phyloP scores from a whole-genome alignment of 1,140 invertebrate genomes.

The Scaptomyza graminum region DNA sequence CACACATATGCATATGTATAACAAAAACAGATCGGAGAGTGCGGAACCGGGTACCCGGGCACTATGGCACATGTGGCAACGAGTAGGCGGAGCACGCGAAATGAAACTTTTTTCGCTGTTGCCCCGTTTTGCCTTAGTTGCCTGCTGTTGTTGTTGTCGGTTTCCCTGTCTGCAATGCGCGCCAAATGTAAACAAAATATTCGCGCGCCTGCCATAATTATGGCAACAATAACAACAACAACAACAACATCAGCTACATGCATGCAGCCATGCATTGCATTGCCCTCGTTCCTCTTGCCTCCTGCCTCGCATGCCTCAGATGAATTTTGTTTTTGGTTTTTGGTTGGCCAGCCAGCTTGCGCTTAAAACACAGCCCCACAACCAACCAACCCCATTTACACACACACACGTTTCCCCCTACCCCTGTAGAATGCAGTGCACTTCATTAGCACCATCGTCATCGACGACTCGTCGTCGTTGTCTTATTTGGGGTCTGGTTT shows the following conservation, averaged over 20 bases:
- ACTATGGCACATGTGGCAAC: constrained; percentile 47
- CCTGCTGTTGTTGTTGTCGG: constrained; percentile 45
- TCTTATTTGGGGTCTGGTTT: constrained; percentile 62
- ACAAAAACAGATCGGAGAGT: too few relatives aligned
- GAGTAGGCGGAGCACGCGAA: constrained; percentile 81
- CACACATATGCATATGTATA: too few relatives aligned
- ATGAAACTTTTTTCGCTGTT: constrained; percentile 61
- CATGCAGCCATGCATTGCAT: constrained; percentile 59
- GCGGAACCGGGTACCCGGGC: constrained; percentile 3
- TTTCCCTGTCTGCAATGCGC: constrained; percentile 69
- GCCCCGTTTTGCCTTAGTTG: constrained; percentile 37
- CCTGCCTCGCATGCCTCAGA: background rate
- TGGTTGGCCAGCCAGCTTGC: constrained; percentile 65
- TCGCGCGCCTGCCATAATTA: constrained; percentile 82
- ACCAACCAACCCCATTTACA: background rate
- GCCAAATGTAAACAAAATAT: constrained; percentile 82
- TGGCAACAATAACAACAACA: constrained; percentile 61
- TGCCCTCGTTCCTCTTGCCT: constrained; percentile 31
- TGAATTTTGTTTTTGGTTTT: constrained; percentile 75
- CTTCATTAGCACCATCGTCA: constrained; percentile 74
- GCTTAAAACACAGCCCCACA: constrained; percentile 57
- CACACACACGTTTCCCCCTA: background rate
- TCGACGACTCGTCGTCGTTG: constrained; percentile 20
- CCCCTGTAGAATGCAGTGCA: constrained; percentile 50
- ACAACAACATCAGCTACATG: constrained; percentile 25